Evolutionary conservation across 2,113 vertebrate genomes (phyloP).

Genomic region (Pionites leucogaster): DNA sequence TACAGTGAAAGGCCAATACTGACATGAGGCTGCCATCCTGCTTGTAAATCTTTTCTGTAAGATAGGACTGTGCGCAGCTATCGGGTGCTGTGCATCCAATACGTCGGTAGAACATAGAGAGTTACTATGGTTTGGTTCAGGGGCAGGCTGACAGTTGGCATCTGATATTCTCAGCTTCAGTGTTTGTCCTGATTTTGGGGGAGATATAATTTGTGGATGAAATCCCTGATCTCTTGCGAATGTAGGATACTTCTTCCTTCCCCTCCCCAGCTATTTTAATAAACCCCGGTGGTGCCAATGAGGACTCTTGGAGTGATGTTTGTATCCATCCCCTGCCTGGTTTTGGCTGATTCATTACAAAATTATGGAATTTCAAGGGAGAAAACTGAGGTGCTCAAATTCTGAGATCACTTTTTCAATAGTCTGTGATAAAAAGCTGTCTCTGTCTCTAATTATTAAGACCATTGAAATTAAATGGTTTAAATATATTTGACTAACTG

Average conservation of each 20-base stretch:
- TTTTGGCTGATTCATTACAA: neutral
- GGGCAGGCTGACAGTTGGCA: neutral
- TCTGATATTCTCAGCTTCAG: neutral
- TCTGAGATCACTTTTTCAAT: neutral
- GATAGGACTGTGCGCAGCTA: neutral
- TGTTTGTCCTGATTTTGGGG: neutral
- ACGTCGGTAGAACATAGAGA: neutral
- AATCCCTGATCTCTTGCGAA: neutral
- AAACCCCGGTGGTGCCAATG: neutral
- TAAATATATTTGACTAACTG: slow-evolving; percentile 19
- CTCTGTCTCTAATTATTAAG: neutral
- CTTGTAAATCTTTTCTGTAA: neutral
- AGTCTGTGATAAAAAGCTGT: neutral
- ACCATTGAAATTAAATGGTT: neutral
- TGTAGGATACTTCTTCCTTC: neutral
- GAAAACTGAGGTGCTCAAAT: neutral
- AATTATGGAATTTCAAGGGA: neutral
- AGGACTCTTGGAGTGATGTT: neutral
- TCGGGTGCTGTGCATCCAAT: neutral
- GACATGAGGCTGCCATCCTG: neutral
- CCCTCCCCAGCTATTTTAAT: neutral
- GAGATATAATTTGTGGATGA: neutral
- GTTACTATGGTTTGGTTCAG: neutral
- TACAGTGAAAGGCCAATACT: neutral
- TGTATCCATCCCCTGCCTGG: neutral